Base-by-base conservation (phyloP, 2,797 vertebrate genomes). In the Malacoctenus gilli region DNA sequence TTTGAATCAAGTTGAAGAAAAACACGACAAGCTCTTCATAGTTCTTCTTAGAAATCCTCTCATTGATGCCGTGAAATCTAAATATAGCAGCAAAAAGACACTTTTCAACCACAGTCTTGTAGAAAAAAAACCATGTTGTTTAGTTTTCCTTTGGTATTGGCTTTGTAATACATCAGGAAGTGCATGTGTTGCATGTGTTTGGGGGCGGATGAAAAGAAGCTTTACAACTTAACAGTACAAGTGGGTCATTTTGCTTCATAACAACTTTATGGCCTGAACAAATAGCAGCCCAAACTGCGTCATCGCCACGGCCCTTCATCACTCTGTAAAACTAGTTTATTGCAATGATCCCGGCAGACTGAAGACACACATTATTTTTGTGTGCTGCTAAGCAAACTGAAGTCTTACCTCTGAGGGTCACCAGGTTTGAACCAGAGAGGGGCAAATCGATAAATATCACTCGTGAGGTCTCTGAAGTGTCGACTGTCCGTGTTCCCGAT, bases 11-110 rank as follows among this genome's bases (percentile, higher is more conserved):
- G 64, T 84, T 91, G 40, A 93, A 96, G 75, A 94, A 92, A 85
- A 97, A 99, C n/a, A 85, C 60, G 0, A 97, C 80, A 21, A 95
- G 77, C 2, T 89, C 93, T 80, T 96, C 94, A 0, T 95, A 96
- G 80, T 85, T 93, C 77, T 92, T 89, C 41, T 89, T 19, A 1
- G 96, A 95, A 87, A 98, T 96, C 77, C 94, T 93, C 88, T 99
- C 96, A 23, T 98, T 97, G 72, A 95, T 53, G 19, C 96, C 96
- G 37, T 99, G 96, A 72, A 97, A 87, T 82, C 96, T 98, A 84
- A 38, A n/a, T n/a, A n/a, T n/a, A n/a, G n/a, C 67, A 66, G 49
- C 23, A 32, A 13, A 35, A 3, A 21, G 31, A 1, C 18, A 20
- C 0, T 0, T 21, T 39, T 43, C 1, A 12, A 37, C 28, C 20